Conservation (phyloP, 2,888 invertebrate genomes). For the Heliconius ismenius region DNA sequence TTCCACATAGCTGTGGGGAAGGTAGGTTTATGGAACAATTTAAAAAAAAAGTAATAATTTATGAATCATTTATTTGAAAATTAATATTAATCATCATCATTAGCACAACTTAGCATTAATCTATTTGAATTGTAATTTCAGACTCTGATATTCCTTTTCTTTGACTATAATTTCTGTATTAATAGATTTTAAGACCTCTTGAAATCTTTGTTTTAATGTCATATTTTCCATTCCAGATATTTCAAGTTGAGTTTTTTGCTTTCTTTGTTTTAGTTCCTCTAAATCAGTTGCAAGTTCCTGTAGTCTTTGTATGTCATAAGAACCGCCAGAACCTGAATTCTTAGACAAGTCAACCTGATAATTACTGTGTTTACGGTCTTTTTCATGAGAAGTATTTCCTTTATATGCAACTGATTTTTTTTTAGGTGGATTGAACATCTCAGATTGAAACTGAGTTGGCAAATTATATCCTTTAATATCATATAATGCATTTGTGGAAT, state of each 20-base stretch:
- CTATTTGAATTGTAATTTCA: slow-evolving; percentile 21
- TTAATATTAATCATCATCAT: no score
- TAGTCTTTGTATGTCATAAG: slow-evolving; percentile 82
- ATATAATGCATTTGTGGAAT: slow-evolving; percentile 60
- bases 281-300: slow-evolving; percentile 87
- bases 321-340: slow-evolving; percentile 58
- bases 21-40: neutral
- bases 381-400: slow-evolving; percentile 18
- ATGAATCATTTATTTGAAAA: no score
- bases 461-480: slow-evolving; percentile 42
- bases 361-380: slow-evolving; percentile 25
- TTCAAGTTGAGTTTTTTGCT: slow-evolving; percentile 90
- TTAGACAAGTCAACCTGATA: slow-evolving; percentile 15
- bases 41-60: no score
- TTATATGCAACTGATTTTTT: slow-evolving; percentile 22
- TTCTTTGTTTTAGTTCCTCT: slow-evolving; percentile 86
- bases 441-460: slow-evolving; percentile 66
- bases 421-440: slow-evolving; percentile 56
- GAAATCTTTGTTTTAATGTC: slow-evolving; percentile 92
- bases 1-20: no score
- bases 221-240: slow-evolving; percentile 92
- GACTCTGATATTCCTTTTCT: slow-evolving; percentile 84
- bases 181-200: slow-evolving; percentile 89
- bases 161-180: slow-evolving; percentile 90
- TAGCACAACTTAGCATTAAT: no score